Base-by-base conservation (phyloP, 2,113 vertebrate genomes). In the Brachirus orientalis region DNA sequence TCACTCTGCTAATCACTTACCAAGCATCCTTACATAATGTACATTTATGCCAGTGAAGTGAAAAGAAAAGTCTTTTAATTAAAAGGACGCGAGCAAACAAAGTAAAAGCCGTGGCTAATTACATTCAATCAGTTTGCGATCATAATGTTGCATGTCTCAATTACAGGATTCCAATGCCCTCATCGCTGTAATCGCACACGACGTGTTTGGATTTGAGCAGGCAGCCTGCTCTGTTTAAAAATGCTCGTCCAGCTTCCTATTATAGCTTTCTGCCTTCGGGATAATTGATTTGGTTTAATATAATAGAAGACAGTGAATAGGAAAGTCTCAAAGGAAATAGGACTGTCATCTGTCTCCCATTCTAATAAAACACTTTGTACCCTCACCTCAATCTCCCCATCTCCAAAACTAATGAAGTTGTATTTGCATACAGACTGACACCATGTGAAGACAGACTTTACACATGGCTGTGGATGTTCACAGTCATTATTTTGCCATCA, bases 241-340 rank as follows among this genome's bases (percentile, higher is more conserved):
- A 82, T 72, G 74, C 66, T 79, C 72, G 45, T 72, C 81, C 72
- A 72, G 76, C 69, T 74, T 77, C 71, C 59, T 72, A 65, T 82
- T 75, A 75, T 38, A 77, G 73, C 59, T 2, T 35, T 45, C 86
- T 70, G 79, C 77, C 79, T 77, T 52, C 58, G 62, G 57, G 53
- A 82, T 90, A 88, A 92, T 88, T 90, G 83, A 90, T 87, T 88
- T 72, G 68, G 64, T 87, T 74, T 75, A 77, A 89, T 86, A 82
- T 69, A 71, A 88, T 82, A 79, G 62, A 78, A 70, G 79, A 80
- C 61, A 55, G 63, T 57, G 86, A 83, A 84, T 62, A 67, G 63
- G 43, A 70, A 62, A 22, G 65, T 81, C 86, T 90, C 85, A 55
- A 56, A 89, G 83, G 89, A 87, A 86, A 86, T 69, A 57, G 56